Evolutionary conservation across 2,113 vertebrate species (phyloP).

Genomic region (Globicephala melas): DNA sequence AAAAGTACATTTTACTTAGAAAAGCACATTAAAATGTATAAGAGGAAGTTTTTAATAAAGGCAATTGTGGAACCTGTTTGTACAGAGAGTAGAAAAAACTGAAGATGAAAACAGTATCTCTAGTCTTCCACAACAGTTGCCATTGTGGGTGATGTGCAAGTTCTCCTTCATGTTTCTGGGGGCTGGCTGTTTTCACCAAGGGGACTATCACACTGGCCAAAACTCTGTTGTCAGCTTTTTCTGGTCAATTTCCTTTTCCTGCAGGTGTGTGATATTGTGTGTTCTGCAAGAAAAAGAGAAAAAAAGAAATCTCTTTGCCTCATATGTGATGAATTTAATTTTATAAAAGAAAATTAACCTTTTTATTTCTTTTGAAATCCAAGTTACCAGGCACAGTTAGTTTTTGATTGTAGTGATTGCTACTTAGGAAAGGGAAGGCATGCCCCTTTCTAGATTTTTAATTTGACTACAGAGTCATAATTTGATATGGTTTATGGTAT

Average conservation of each 20-base stretch:
- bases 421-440: not conserved
- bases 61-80: not conserved
- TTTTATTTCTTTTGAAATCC: not conserved
- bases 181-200: not conserved
- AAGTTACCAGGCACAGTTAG: not conserved
- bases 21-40: not conserved
- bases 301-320: not conserved
- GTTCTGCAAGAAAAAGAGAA: not conserved
- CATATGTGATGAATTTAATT: not conserved
- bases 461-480: not conserved
- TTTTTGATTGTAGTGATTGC: not conserved
- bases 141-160: fast-evolving
- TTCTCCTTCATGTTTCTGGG: not conserved
- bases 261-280: not conserved
- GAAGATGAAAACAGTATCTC: not conserved
- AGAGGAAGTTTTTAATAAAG: not conserved
- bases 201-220: not conserved
- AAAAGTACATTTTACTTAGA: not conserved
- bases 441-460: not conserved
- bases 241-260: not conserved
- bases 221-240: not conserved
- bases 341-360: not conserved
- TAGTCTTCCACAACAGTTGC: not conserved
- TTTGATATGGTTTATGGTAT: not conserved
- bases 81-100: not conserved